A percentile compares a stretch with the other conserved stretches of the same genome.
Conservation (phyloP, 2,797 vertebrate species). For the Macrochelys suwanniensis region DNA sequence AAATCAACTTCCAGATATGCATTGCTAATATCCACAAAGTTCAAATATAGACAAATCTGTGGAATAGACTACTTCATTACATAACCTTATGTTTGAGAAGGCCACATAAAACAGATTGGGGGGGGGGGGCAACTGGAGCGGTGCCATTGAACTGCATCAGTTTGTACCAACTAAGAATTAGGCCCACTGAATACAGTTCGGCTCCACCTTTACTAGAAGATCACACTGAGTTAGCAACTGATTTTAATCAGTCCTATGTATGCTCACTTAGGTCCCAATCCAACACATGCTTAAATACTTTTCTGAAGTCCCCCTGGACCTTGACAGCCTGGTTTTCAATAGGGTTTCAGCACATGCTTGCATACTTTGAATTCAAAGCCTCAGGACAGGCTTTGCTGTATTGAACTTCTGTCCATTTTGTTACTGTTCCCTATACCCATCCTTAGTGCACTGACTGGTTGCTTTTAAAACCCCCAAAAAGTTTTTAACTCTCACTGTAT, state of each 20-base stretch:
- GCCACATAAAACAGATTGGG: neutral
- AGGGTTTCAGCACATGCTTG: neutral
- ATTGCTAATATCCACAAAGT: neutral
- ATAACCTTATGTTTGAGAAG: neutral
- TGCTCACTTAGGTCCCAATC: neutral
- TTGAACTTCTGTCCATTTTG: neutral
- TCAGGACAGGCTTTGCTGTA: neutral
- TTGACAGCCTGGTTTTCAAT: neutral
- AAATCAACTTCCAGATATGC: neutral
- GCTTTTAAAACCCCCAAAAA: neutral
- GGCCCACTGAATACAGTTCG: neutral
- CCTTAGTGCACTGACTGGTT: neutral
- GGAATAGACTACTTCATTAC: neutral
- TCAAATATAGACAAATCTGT: neutral
- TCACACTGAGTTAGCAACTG: neutral
- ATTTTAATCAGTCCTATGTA: neutral
- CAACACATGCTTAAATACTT: too few species aligned
- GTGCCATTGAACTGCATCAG: neutral
- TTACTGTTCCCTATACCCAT: neutral
- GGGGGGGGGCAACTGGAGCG: neutral
- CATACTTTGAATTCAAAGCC: neutral
- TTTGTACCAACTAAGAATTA: neutral
- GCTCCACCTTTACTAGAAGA: neutral
- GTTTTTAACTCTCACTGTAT: constrained; percentile 3
- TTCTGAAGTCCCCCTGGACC: too few species aligned